phyloP scores from a whole-genome alignment of 2,888 invertebrate genomes.

The Trisateles emortualis region DNA sequence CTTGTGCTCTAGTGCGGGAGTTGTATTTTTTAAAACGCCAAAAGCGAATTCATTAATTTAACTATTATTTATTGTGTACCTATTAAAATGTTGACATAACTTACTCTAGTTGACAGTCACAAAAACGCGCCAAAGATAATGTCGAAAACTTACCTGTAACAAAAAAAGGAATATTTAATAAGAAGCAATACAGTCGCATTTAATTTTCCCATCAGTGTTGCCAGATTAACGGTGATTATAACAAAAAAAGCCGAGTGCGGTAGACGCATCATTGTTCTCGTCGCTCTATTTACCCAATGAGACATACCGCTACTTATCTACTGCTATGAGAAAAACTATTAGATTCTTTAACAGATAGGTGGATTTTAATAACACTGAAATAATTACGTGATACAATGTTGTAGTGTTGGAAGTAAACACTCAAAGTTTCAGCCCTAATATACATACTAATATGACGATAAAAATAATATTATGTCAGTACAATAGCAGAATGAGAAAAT shows the following conservation, averaged over 20 bases:
- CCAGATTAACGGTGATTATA: conserved; percentile 63
- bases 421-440: too few relatives aligned
- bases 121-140: conserved; percentile 21
- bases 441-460: too few relatives aligned
- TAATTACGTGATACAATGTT: background rate
- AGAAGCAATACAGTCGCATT: conserved; percentile 43
- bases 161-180: conserved; percentile 38
- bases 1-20: too few relatives aligned
- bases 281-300: conserved; percentile 77
- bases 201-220: conserved; percentile 60
- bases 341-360: conserved; percentile 29
- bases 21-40: too few relatives aligned
- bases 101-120: conserved; percentile 5
- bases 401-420: background rate
- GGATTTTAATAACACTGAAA: conserved; percentile 16
- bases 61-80: too few relatives aligned
- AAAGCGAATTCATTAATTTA: too few relatives aligned
- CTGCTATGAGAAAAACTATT: conserved; percentile 36
- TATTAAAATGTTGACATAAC: conserved; percentile 3
- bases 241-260: conserved; percentile 59
- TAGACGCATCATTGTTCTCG: conserved; percentile 78
- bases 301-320: conserved; percentile 64
- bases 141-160: conserved; percentile 55
- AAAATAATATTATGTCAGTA: too few relatives aligned
- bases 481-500: too few relatives aligned